Evolutionary conservation across 2,797 vertebrate species (phyloP).

Genomic region (Spinibarbus caldwelli): DNA sequence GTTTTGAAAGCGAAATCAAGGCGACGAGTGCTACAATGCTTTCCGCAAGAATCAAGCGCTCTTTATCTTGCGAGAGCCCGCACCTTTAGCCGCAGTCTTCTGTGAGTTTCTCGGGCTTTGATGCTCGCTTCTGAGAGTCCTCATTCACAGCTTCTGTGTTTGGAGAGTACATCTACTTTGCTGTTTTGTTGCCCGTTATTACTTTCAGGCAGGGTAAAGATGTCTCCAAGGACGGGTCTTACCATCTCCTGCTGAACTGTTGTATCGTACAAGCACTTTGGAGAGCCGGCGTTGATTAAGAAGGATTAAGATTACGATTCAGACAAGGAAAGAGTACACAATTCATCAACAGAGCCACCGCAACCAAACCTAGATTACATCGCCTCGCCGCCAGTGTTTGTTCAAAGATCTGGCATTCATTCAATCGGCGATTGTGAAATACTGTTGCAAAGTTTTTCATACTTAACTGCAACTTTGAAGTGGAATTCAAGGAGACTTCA

Average conservation of each 20-base stretch:
- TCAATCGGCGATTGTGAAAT: conserved; percentile 38
- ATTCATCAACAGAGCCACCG: conserved; percentile 5
- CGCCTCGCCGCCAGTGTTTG: conserved; percentile 9
- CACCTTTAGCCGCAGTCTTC: conserved; percentile 61
- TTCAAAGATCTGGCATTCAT: conserved; percentile 58
- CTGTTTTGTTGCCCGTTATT: conserved; percentile 36
- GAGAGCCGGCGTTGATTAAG: not conserved
- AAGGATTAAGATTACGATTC: conserved; percentile 11
- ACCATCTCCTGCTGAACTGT: not conserved
- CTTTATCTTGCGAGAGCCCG: conserved; percentile 65
- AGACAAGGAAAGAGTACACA: not conserved
- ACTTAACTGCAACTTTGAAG: conserved; percentile 60
- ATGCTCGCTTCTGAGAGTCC: conserved; percentile 63
- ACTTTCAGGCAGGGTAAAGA: conserved; percentile 14
- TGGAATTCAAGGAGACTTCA: conserved; percentile 63
- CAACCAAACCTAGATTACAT: not conserved
- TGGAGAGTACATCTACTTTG: conserved; percentile 48
- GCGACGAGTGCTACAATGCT: conserved; percentile 50
- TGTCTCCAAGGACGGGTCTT: not conserved
- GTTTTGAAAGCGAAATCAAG: conserved; percentile 59
- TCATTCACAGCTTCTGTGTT: conserved; percentile 53
- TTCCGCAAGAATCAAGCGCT: conserved; percentile 60
- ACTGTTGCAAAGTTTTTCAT: conserved; percentile 41
- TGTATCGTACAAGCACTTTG: not conserved
- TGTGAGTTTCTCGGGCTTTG: conserved; percentile 58